Conservation (phyloP, 2,888 invertebrate genomes). For the Bembecia ichneumoniformis region DNA sequence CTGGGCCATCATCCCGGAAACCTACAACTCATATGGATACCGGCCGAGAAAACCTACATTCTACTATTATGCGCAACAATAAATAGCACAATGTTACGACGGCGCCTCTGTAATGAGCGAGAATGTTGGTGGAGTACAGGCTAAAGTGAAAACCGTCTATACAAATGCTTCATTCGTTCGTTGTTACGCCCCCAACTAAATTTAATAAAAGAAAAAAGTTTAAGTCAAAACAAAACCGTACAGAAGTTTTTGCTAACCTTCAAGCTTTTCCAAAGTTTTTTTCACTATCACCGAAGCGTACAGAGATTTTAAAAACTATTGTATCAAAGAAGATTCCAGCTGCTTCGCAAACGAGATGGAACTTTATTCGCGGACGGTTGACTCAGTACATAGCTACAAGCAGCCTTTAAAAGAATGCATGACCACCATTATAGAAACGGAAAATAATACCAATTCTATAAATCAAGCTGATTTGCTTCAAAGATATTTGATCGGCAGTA, state of each 20-base stretch:
- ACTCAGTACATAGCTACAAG: too few species aligned
- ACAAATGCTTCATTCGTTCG: conserved; percentile 1
- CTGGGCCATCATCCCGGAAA: too few species aligned
- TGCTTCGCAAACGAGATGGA: too few species aligned
- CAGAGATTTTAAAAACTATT: conserved; percentile 7
- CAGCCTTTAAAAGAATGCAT: conserved; percentile 14
- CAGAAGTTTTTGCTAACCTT: conserved; percentile 3
- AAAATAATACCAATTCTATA: conserved; percentile 8
- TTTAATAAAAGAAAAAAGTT: conserved; percentile 4
- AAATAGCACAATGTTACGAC: too few species aligned
- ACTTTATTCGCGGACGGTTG: too few species aligned
- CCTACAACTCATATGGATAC: too few species aligned
- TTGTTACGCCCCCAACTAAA: conserved; percentile 3
- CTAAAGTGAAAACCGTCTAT: conserved; percentile 1
- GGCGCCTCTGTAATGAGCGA: too few species aligned
- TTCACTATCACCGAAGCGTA: conserved; percentile 4
- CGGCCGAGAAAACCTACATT: too few species aligned
- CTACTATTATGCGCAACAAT: too few species aligned
- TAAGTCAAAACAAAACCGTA: conserved; percentile 1
- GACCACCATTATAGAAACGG: conserved; percentile 12
- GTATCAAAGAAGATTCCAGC: conserved; percentile 10
- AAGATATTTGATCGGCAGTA: conserved; percentile 7
- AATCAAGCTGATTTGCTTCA: conserved; percentile 7
- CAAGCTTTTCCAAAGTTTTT: conserved; percentile 4
- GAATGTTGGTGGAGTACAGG: too few species aligned